Percentiles rank a stretch among this genome's conserved stretches.
Evolutionary conservation across 2,113 vertebrate genomes (phyloP).

Genomic region (Fregetta grallaria): DNA sequence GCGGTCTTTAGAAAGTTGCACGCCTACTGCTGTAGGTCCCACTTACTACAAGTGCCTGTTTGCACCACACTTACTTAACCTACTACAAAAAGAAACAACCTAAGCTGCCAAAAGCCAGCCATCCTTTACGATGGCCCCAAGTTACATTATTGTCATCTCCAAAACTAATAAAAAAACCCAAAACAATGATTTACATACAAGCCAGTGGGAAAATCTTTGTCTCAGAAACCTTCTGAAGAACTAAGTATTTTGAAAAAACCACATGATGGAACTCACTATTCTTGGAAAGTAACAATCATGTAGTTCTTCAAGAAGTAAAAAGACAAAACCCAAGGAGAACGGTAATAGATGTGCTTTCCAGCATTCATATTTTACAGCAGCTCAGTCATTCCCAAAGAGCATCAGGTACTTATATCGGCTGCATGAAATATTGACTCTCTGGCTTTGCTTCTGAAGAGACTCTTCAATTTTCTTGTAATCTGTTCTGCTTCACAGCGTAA

Average conservation of each 20-base stretch:
- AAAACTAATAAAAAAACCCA: background rate
- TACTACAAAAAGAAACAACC: background rate
- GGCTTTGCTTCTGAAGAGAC: slow-evolving; percentile 28
- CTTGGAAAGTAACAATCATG: background rate
- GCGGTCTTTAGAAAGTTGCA: background rate
- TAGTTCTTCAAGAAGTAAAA: background rate
- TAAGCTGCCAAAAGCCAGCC: background rate
- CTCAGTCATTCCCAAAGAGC: slow-evolving; percentile 2
- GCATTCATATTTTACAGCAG: slow-evolving; percentile 1
- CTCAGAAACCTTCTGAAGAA: background rate
- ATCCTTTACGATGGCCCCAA: background rate
- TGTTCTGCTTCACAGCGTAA: slow-evolving; percentile 7
- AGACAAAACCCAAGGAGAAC: background rate
- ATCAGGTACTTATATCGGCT: slow-evolving; percentile 7
- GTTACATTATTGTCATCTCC: background rate
- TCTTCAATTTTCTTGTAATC: slow-evolving; percentile 14
- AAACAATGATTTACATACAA: background rate
- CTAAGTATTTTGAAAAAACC: background rate
- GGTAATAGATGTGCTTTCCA: background rate
- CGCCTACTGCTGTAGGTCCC: background rate
- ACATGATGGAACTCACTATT: background rate
- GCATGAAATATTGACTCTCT: slow-evolving; percentile 3
- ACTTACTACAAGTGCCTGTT: background rate
- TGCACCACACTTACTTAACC: background rate
- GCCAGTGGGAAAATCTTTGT: background rate